These are phyloP conservation scores for Epinephelus coioides DNA, from an alignment of 2,797 vertebrate genomes.

Conservation along the genomic window DNA sequence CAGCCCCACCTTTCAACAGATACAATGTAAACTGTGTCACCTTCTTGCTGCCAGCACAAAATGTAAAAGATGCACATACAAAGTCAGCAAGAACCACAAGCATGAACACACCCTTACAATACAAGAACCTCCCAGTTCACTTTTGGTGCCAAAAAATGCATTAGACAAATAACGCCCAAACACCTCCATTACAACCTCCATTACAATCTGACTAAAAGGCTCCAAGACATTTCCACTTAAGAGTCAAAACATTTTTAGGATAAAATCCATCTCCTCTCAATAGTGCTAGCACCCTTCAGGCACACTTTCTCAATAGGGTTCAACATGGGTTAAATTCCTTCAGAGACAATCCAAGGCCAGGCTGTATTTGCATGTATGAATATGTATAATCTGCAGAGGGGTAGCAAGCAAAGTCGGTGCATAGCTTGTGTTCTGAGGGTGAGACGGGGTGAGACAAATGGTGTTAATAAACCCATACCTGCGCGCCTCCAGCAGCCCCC, in stretches of 20 bases:
- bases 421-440: constrained; percentile 4
- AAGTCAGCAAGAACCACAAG: background rate
- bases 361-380: constrained; percentile 72
- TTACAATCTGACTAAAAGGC: background rate
- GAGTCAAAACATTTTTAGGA: background rate
- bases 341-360: constrained; percentile 24
- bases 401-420: background rate
- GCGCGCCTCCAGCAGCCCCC: constrained; percentile 14
- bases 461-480: constrained; percentile 51
- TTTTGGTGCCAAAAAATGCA: background rate
- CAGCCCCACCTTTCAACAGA: background rate
- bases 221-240: background rate
- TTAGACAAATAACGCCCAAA: background rate
- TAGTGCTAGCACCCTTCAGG: background rate
- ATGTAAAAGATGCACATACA: background rate
- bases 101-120: background rate
- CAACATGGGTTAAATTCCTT: background rate
- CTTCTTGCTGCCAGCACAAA: background rate
- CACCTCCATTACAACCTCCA: background rate
- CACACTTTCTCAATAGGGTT: background rate
- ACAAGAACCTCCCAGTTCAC: constrained; percentile 5
- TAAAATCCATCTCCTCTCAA: background rate
- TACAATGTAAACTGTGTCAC: background rate
- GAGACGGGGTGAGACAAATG: constrained; percentile 42
- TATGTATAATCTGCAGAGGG: constrained; percentile 63